Evolutionary conservation across 2,113 vertebrate species (phyloP).

Genomic region (Isurus oxyrinchus): DNA sequence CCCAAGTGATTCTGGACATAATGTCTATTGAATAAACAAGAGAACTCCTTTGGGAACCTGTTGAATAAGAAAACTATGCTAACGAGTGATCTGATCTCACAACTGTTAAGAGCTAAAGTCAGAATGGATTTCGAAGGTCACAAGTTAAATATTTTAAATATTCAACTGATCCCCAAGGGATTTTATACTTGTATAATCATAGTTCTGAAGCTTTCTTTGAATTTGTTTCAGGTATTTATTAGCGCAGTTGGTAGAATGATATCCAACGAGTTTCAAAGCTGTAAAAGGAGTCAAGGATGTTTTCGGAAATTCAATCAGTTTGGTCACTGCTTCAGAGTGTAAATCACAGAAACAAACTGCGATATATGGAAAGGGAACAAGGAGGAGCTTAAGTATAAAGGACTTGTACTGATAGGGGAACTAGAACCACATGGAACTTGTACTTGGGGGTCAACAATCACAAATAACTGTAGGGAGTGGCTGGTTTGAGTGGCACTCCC

Average conservation of each 20-base stretch:
- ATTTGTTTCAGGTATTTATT: constrained; percentile 4
- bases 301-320: background rate
- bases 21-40: constrained; percentile 17
- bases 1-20: background rate
- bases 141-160: constrained; percentile 12
- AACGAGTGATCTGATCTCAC: constrained; percentile 31
- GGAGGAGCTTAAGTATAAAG: background rate
- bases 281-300: background rate
- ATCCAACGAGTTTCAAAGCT: background rate
- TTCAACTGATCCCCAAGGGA: constrained; percentile 1
- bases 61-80: constrained; percentile 15
- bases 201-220: background rate
- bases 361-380: background rate
- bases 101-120: constrained; percentile 3
- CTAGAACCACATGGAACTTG: background rate
- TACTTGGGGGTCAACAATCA: background rate
- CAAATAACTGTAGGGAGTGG: background rate
- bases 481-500: background rate
- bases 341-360: background rate
- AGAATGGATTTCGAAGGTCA: constrained; percentile 15
- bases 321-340: background rate
- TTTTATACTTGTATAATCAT: constrained; percentile 1
- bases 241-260: background rate
- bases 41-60: background rate
- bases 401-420: background rate